These are phyloP conservation scores for Myiozetetes cayanensis DNA, from an alignment of 2,113 vertebrate species.

Conservation along the genomic window DNA sequence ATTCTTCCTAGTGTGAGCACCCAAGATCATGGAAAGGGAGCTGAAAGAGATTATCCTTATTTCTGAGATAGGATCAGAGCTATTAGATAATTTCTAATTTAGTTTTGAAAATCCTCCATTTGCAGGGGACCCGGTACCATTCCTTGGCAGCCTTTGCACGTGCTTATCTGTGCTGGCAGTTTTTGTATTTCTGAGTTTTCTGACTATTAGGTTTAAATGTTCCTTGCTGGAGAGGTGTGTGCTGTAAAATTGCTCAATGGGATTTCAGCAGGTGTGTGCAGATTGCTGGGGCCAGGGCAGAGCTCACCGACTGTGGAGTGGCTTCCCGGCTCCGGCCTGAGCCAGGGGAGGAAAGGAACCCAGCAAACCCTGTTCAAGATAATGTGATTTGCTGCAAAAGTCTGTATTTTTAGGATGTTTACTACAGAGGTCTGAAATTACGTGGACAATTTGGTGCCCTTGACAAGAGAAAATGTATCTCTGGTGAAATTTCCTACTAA, in stretches of 20 bases:
- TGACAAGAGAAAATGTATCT: background rate
- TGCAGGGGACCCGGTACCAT: fast-evolving
- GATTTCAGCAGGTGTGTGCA: conserved; percentile 10
- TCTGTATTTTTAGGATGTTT: background rate
- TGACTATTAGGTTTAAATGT: fast-evolving
- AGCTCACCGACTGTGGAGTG: background rate
- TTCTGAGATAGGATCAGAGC: background rate
- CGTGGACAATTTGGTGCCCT: background rate
- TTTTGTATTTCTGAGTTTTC: background rate
- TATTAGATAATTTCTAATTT: background rate
- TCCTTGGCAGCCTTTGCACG: background rate
- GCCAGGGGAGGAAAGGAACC: background rate
- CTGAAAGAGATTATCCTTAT: background rate
- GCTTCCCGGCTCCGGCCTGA: conserved; percentile 1
- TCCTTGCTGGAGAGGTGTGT: background rate
- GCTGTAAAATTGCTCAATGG: conserved; percentile 1
- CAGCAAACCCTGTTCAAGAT: background rate
- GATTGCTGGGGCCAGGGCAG: conserved; percentile 20
- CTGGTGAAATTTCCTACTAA: background rate
- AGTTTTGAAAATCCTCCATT: background rate
- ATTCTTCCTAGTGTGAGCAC: background rate
- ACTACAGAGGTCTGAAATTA: background rate
- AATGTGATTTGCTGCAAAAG: conserved; percentile 12
- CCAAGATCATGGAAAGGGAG: background rate
- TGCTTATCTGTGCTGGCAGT: background rate